Conservation (phyloP, 2,797 vertebrate genomes). For the Amblyopsis hoosieri region DNA sequence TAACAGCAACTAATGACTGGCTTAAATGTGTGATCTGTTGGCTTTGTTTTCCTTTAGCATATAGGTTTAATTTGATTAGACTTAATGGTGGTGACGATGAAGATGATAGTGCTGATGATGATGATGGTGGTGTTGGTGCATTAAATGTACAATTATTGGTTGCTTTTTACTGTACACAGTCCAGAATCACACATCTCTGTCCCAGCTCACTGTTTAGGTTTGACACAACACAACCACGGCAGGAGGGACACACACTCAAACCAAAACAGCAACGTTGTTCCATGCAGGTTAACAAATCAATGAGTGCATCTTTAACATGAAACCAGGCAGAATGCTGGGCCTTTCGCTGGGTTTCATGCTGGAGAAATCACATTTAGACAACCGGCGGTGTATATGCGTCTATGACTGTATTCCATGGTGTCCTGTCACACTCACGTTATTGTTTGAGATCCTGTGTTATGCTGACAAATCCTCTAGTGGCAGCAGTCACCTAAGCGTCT, state of each 20-base stretch:
- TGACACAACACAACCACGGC: too few relatives aligned
- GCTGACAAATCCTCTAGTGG: slow-evolving; percentile 81
- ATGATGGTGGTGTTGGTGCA: slow-evolving; percentile 16
- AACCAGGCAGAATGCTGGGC: slow-evolving; percentile 58
- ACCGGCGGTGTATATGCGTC: slow-evolving; percentile 61
- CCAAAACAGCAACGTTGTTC: too few relatives aligned
- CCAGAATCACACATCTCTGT: too few relatives aligned
- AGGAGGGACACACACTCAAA: too few relatives aligned
- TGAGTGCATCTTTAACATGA: slow-evolving; percentile 44
- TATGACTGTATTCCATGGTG: slow-evolving; percentile 67
- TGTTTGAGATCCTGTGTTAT: slow-evolving; percentile 80
- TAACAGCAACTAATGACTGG: slow-evolving; percentile 42
- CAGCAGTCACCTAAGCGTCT: slow-evolving; percentile 79
- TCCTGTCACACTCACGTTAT: slow-evolving; percentile 74
- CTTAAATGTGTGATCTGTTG: slow-evolving; percentile 34
- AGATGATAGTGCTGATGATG: slow-evolving; percentile 25
- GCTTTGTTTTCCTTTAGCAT: neutral
- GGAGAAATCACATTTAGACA: slow-evolving; percentile 74
- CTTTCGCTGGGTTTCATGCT: slow-evolving; percentile 55
- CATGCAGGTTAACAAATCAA: neutral
- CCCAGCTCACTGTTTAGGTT: too few relatives aligned
- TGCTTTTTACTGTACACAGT: too few relatives aligned
- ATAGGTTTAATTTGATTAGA: neutral
- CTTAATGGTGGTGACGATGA: neutral
- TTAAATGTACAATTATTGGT: too few relatives aligned